These are phyloP conservation scores for Clunio marinus DNA, from an alignment of 2,888 invertebrate species.

Conservation along the genomic window DNA sequence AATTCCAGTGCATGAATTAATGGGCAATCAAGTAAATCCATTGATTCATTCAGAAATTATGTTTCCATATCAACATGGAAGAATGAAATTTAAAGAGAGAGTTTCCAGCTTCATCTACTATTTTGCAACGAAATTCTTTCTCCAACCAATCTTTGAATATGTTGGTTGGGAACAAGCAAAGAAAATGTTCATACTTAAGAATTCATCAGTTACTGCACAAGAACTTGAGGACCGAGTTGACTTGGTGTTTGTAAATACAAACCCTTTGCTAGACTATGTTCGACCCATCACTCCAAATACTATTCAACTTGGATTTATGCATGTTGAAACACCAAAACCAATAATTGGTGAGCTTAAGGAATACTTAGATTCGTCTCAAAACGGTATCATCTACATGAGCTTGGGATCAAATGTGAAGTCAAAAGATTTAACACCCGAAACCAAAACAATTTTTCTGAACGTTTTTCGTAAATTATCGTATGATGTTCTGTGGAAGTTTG, in stretches of 20 bases:
- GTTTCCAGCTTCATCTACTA: background rate
- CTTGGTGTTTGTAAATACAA: background rate
- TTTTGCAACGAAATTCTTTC: background rate
- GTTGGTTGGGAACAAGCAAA: background rate
- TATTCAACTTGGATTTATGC: slow-evolving; percentile 22
- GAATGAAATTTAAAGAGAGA: background rate
- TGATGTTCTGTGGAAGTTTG: slow-evolving; percentile 50
- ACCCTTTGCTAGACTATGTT: slow-evolving; percentile 3
- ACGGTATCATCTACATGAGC: slow-evolving; percentile 22
- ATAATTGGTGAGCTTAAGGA: slow-evolving; percentile 13
- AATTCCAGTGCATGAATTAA: slow-evolving; percentile 43
- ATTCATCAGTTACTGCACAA: background rate
- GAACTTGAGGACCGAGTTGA: slow-evolving; percentile 14
- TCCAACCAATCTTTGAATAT: background rate
- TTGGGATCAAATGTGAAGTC: slow-evolving; percentile 41
- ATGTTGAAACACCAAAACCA: slow-evolving; percentile 6
- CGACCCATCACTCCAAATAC: slow-evolving; percentile 22
- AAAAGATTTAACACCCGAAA: slow-evolving; percentile 44
- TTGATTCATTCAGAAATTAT: slow-evolving; percentile 45
- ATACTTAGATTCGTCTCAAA: slow-evolving; percentile 26
- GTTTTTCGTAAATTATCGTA: slow-evolving; percentile 47
- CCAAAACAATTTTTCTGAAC: slow-evolving; percentile 45
- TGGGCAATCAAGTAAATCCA: slow-evolving; percentile 44
- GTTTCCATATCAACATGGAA: slow-evolving; percentile 41
- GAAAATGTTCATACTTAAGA: background rate